Evolutionary conservation across 2,113 vertebrate species (phyloP).

Genomic region (Onychostoma macrolepis): DNA sequence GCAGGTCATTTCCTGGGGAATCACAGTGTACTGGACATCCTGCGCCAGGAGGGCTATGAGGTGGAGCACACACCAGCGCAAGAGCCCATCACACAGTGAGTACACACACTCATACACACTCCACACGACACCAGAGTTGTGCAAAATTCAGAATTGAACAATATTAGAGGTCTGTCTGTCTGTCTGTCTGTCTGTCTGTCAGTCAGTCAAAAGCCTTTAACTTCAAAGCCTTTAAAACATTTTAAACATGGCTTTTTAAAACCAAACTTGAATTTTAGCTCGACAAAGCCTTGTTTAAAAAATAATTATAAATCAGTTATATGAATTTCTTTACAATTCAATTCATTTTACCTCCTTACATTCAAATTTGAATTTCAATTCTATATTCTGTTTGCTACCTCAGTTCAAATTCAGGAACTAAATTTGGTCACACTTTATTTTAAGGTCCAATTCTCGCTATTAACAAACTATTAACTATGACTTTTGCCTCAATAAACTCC

Average conservation of each 20-base stretch:
- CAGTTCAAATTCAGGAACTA: neutral
- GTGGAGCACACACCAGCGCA: constrained; percentile 89
- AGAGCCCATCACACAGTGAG: constrained; percentile 85
- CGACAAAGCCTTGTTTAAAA: neutral
- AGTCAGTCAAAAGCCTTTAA: neutral
- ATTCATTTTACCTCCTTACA: neutral
- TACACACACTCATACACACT: constrained; percentile 35
- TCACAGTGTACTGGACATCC: constrained; percentile 95
- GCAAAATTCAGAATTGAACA: neutral
- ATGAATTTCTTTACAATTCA: neutral
- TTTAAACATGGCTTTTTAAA: neutral
- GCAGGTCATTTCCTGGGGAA: constrained; percentile 98
- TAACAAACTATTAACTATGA: too few relatives aligned
- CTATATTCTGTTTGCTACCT: neutral
- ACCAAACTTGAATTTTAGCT: neutral
- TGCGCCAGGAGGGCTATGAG: constrained; percentile 91
- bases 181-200: too few relatives aligned
- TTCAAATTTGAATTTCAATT: neutral
- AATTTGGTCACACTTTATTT: neutral
- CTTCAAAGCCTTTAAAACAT: neutral
- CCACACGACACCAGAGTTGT: neutral
- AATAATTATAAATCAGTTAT: neutral
- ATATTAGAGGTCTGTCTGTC: too few relatives aligned
- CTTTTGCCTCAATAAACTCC: too few relatives aligned
- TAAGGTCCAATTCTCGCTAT: too few relatives aligned